Base-by-base conservation (phyloP, 2,888 invertebrate species). In the Oscheius sp. region DNA sequence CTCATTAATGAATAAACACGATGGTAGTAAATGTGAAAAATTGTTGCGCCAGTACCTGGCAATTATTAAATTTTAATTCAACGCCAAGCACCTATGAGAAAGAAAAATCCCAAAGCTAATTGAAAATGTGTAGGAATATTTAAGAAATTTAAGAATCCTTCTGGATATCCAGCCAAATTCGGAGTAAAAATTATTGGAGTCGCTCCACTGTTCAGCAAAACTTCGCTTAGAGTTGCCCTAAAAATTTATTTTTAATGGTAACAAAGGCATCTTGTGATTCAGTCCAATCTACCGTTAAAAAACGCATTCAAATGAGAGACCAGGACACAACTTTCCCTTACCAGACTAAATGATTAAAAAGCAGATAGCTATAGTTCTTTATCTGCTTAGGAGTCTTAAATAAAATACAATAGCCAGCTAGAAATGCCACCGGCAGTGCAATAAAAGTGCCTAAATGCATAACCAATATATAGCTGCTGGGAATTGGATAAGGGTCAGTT, bases 381-480 rank as follows among this genome's bases (percentile, higher is more conserved):
- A 61, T 61, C 10, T 61, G 61, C 27, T 25, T n/a, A 2, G 61
- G 61, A n/a, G 61, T 61, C 20, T 42, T 39, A 17, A 61, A 61
- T 15, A 61, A n/a, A 27, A 61, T 61, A 45, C 61, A 61, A 15
- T 61, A 61, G 1, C 42, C 45, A 2, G 45, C 61, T 29, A 61
- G 17, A 27, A 25, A n/a, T 1, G 29, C 42, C 15, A 61, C 31
- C 17, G 61, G 61, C 27, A 61, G n/a, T 1, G 31, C 45, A 27
- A 61, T 5, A n/a, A 61, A 8, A 17, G 61, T 45, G 23, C 61
- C 61, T n/a, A 29, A n/a, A 45, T 61, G 61, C 61, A 61, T 61
- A 1, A 61, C 15, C 10, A 45, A 10, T 31, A 61, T 45, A 29
- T 29, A 61, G 12, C 25, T 17, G 25, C 15, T 61, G 3, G 61